phyloP scores from a whole-genome alignment of 2,113 vertebrate species.

The Lipotes vexillifer region DNA sequence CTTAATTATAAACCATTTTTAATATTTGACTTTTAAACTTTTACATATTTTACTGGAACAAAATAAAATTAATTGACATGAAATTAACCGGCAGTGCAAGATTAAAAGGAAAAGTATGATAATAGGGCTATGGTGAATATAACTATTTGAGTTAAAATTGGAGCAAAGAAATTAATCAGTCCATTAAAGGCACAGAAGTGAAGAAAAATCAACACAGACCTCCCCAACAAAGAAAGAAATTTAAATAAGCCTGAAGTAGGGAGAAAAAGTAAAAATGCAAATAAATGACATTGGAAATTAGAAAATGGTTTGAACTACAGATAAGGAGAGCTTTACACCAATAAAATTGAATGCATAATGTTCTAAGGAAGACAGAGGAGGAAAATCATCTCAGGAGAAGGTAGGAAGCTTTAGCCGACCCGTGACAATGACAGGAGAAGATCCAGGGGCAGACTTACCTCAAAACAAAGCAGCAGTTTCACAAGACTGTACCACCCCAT shows the following conservation, averaged over 20 bases:
- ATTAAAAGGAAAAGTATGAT: constrained; percentile 22
- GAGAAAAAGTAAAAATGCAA: background rate
- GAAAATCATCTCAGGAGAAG: background rate
- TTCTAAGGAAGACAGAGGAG: background rate
- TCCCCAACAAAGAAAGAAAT: background rate
- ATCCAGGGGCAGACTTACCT: background rate
- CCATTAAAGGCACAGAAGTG: background rate
- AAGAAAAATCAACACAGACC: background rate
- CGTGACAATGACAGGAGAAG: background rate
- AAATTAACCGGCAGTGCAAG: constrained; percentile 39
- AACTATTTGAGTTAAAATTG: constrained; percentile 22
- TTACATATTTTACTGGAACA: background rate
- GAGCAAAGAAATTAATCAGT: constrained; percentile 34
- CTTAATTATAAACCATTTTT: background rate
- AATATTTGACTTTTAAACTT: constrained; percentile 25
- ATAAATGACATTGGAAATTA: constrained; percentile 8
- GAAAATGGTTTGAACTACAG: background rate
- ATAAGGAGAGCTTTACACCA: background rate
- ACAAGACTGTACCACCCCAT: background rate
- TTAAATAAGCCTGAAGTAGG: background rate
- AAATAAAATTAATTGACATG: constrained; percentile 35
- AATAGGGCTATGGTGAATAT: background rate
- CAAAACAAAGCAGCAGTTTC: background rate
- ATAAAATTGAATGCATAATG: background rate
- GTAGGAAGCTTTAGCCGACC: background rate